Evolutionary conservation across 35 echinoderm and acorn worm species (phyloP).

Genomic region (Strongylocentrotus purpuratus): DNA sequence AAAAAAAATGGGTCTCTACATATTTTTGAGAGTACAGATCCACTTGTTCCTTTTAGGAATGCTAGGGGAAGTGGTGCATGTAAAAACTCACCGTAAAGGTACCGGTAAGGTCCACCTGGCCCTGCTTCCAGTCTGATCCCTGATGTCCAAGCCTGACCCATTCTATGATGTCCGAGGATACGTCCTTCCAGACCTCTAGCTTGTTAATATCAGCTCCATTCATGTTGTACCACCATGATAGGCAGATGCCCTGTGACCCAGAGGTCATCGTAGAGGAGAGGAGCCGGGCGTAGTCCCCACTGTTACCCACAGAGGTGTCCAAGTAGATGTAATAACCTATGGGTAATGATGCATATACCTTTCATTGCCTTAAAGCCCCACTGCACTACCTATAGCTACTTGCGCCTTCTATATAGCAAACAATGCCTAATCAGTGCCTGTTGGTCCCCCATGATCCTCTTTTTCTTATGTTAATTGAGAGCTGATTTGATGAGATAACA

Average conservation of each 20-base stretch:
- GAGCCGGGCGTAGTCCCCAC: conserved; percentile 55
- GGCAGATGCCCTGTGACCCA: conserved; percentile 57
- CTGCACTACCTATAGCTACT: no score
- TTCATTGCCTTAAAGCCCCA: no score
- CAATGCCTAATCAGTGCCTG: no score
- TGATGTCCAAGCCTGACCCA: conserved; percentile 86
- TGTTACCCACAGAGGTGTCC: conserved; percentile 42
- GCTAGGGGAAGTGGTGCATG: no score
- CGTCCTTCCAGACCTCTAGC: conserved; percentile 63
- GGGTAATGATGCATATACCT: neutral
- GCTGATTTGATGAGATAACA: no score
- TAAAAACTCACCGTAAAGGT: conserved; percentile 50
- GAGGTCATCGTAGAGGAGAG: conserved; percentile 52
- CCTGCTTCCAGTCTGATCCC: conserved; percentile 76
- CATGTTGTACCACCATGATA: conserved; percentile 95
- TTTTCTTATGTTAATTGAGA: no score
- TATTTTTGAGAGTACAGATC: no score
- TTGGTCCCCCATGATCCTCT: no score
- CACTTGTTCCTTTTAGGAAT: no score
- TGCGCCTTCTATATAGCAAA: no score
- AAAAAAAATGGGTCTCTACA: no score
- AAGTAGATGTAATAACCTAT: conserved; percentile 86
- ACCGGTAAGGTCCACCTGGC: conserved; percentile 66
- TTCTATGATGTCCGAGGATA: conserved; percentile 8
- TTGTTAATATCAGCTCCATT: conserved; percentile 67